Evolutionary conservation across 2,113 vertebrate species (phyloP), one percentile per base, ranked within the genome.

Genomic region (Capricornis sumatraensis): DNA sequence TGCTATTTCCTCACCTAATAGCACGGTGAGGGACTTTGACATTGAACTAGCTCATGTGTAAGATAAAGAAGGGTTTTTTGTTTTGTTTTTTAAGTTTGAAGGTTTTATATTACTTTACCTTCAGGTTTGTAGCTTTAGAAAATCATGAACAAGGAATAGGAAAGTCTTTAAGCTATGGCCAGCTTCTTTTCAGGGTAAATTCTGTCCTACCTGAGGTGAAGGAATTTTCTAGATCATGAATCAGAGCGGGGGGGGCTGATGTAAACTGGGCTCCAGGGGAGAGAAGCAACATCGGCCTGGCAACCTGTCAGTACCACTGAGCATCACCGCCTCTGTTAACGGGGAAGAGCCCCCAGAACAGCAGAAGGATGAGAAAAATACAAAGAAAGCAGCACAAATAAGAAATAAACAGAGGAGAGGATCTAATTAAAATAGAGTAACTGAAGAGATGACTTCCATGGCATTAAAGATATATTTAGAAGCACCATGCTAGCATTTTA

Each of bases 391-490:
- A 76, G 79, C 28, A 53, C 81, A 97, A 95, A 95, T 96, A 95
- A 86, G 91, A 90, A 97, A 67, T n/a, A 96, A 97, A 94, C 40
- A 92, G 89, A 94, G 53, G 62, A 96, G 86, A 71, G 33, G 95
- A 97, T 97, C 94, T 96, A 98, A 97, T 96, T 98, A 96, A 97
- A 96, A 83, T 62, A 89, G 94, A 94, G 83, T 93, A 93, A 95
- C 82, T 50, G 30, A 97, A 96, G 78, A 96, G 76, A 94, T 94
- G 64, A 92, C 64, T 95, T 97, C 91, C n/a, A 91, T 86, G 89
- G 82, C 88, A 89, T 96, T 92, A 47, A 87, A 86, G n/a, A 52
- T 98, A 98, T 97, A 97, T 98, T 98, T 97, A 96, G 96, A 97
- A 91, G 67, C 67, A 93, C 60, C 87, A 84, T 62, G 60, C 86